Percentiles rank a stretch among this genome's conserved stretches.
These are phyloP conservation scores for Macrochelys suwanniensis DNA, from an alignment of 2,797 vertebrate genomes.

Conservation along the genomic window DNA sequence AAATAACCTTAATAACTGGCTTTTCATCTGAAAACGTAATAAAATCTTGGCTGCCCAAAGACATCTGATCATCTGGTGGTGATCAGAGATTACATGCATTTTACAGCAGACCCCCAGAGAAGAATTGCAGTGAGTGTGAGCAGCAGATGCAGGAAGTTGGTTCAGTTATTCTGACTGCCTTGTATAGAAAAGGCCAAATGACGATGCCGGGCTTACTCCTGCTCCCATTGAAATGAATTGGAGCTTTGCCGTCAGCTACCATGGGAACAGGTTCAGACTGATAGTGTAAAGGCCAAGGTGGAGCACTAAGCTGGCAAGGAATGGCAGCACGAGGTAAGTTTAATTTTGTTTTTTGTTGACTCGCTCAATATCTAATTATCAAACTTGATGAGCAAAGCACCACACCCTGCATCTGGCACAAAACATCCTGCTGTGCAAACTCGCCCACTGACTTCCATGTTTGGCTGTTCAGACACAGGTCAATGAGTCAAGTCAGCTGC, in stretches of 20 bases:
- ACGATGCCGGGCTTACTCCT: neutral
- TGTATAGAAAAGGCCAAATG: neutral
- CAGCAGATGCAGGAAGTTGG: neutral
- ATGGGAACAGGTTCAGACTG: neutral
- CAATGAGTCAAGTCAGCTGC: fast-evolving
- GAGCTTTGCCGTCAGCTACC: neutral
- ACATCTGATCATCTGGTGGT: neutral
- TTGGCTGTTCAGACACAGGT: neutral
- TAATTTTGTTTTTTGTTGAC: neutral
- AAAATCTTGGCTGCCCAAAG: neutral
- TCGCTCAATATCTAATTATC: neutral
- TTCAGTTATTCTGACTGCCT: neutral
- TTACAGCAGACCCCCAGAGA: neutral
- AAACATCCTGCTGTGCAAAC: neutral
- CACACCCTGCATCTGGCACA: neutral
- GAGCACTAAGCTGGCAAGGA: neutral
- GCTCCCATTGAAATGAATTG: neutral
- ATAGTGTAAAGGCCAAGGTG: neutral
- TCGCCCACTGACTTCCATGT: fast-evolving
- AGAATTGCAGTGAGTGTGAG: neutral
- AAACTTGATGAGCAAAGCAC: neutral
- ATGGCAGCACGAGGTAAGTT: neutral
- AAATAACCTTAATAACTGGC: neutral
- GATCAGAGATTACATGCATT: neutral
- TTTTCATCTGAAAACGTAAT: neutral